These are phyloP conservation scores for Neuroscelio doddi DNA, from an alignment of 2,888 invertebrate species.

Conservation along the genomic window DNA sequence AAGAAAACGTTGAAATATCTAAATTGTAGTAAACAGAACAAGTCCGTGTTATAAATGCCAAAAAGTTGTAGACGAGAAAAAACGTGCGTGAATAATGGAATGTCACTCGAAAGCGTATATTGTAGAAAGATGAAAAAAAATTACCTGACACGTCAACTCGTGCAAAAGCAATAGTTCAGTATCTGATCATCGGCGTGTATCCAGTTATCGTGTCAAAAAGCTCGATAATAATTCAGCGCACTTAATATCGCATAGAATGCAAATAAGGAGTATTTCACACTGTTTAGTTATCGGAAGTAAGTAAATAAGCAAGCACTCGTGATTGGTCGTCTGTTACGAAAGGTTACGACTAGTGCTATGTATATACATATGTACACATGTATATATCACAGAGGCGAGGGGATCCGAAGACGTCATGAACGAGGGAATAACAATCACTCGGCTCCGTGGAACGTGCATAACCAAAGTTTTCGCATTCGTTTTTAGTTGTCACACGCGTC, in stretches of 20 bases:
- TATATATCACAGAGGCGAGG: background rate
- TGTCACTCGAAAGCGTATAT: background rate
- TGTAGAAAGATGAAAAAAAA: background rate
- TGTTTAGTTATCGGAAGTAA: background rate
- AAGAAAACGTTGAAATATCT: too few relatives aligned
- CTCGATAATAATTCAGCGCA: background rate
- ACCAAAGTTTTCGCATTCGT: background rate
- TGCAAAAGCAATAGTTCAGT: background rate
- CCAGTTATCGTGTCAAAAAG: too few relatives aligned
- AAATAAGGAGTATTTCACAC: background rate
- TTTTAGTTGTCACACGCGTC: slow-evolving; percentile 1
- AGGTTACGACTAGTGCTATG: background rate
- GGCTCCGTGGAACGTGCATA: background rate
- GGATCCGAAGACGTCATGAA: slow-evolving; percentile 1
- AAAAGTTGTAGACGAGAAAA: too few relatives aligned
- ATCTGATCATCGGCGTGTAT: background rate
- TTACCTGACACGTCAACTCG: background rate
- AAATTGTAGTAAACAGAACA: too few relatives aligned
- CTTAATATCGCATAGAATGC: background rate
- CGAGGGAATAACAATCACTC: background rate
- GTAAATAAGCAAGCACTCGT: background rate
- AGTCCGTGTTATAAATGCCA: too few relatives aligned
- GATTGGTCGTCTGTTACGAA: background rate
- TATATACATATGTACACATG: background rate
- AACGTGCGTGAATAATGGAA: background rate